Evolutionary conservation across 2,113 vertebrate genomes (phyloP), one percentile per base, ranked within the genome.

Genomic region (Variabilichromis moorii): DNA sequence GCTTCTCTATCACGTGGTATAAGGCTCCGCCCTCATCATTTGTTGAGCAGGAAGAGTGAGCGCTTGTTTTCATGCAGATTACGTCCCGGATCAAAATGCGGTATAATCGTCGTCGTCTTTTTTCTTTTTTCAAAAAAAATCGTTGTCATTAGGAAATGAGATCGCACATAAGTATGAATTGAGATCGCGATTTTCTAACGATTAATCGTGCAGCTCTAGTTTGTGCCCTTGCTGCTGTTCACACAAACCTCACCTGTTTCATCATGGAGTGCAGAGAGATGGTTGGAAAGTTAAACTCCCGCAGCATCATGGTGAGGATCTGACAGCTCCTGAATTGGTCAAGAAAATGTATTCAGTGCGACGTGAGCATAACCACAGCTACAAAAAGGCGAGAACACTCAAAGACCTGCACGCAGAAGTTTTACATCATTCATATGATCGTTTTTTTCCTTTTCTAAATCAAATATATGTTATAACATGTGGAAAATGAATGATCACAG

Each of bases 221-320:
- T 19, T 63, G 17, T 42, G 50, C 54, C 13, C 6, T 2, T 50
- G 10, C 9, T 2, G 16, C 50, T 68, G 11, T 50, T 59, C 59
- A 28, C 24, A 53, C 9, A 19, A 35, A 4, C 57, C 84, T 88
- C 88, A 98, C 99, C 97, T 99, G 99, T 42, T 99, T 99, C 99
- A 99, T 98, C 98, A 98, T 98, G 50, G 99, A 99, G 63, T 99
- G 99, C 78, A 99, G 95, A 0, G 97, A 97, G 37, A 99, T 96
- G 0, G 97, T 95, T 2, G 97, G 98, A 51, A 99, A 99, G 53
- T 6, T 96, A 91, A 96, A 98, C n/a, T 94, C 96, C 4, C 95
- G 96, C 6, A 99, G 96, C 98, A 99, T 99, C 98, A 99, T 99
- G 63, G 97, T 98, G 80, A 99, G 93, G 73, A 99, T 94, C 83